phyloP scores from a whole-genome alignment of 2,888 invertebrate genomes.

The Eupelmus urozonus region DNA sequence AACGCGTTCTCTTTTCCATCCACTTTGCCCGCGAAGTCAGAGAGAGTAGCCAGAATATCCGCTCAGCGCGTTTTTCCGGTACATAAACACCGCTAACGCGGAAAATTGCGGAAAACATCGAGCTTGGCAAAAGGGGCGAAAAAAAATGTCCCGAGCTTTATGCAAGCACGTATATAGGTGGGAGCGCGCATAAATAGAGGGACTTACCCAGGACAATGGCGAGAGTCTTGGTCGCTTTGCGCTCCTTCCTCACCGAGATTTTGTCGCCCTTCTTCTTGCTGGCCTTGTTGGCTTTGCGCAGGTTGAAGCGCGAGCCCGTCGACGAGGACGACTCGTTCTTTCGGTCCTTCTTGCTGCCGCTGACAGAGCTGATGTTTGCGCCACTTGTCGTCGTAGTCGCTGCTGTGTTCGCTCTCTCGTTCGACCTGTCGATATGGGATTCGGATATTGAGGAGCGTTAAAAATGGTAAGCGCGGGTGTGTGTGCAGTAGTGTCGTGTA shows the following conservation, averaged over 20 bases:
- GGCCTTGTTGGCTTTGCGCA: constrained; percentile 95
- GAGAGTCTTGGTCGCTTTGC: constrained; percentile 98
- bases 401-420: not conserved
- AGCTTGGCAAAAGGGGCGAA: not conserved
- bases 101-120: constrained; percentile 25
- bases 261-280: constrained; percentile 96
- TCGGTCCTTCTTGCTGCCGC: constrained; percentile 84
- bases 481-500: too few species aligned
- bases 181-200: too few species aligned
- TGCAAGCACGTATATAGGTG: too few species aligned
- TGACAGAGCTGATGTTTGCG: not conserved
- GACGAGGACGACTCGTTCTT: constrained; percentile 82
- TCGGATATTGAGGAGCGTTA: too few species aligned
- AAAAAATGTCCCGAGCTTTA: too few species aligned
- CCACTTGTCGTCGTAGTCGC: not conserved
- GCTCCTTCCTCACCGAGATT: constrained; percentile 94
- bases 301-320: constrained; percentile 89
- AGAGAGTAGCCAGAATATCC: constrained; percentile 8
- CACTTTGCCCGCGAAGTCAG: not conserved
- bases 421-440: constrained; percentile 37
- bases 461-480: too few species aligned
- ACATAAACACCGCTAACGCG: constrained; percentile 36
- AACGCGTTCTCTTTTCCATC: constrained; percentile 9
- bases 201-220: constrained; percentile 98
- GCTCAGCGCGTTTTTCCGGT: constrained; percentile 36